Evolutionary conservation across 2,888 invertebrate genomes (phyloP), one percentile per base, ranked within the genome.

Genomic region (Troides helena): DNA sequence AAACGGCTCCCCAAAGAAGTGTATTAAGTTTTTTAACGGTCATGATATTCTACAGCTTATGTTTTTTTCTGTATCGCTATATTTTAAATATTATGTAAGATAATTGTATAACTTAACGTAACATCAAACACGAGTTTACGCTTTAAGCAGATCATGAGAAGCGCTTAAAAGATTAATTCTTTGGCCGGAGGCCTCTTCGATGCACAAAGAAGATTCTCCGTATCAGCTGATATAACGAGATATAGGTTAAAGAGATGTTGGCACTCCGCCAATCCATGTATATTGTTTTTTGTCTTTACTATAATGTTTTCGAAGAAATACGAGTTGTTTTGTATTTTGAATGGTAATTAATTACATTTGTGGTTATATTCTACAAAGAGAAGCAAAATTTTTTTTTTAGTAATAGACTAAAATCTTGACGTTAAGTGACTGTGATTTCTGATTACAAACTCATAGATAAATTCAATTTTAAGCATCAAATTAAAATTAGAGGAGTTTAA

Each of bases 151-250:
- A n/a, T 21, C 18, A 61, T 67, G 56, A 53, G 60, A 53, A 61
- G 36, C 56, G 21, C 67, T 67, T 67, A 56, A 56, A 18, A 65
- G 65, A 59, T 65, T 65, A 65, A 59, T 65, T 66, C 23, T 61
- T 67, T 67, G 53, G 53, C 50, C 61, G 46, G 10, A 21, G 30
- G 61, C 67, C 61, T 61, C 56, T 67, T 53, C 25, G 46, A 25
- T 63, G 50, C 53, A 61, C 53, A 67, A 36, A 53, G 36, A 30
- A 53, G 39, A 53, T 46, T 36, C 66, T 50, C n/a, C 60, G 36
- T 61, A 67, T 67, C 61, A 60, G 61, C 67, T 67, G 67, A 53
- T 67, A 50, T 50, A 58, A 65, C 43, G 65, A 65, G 59, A 67
- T 67, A 53, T 67, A 53, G 66, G 67, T 60, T 67, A 67, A 46